Conservation (phyloP, 2,888 invertebrate genomes). For the Thelaira solivaga region DNA sequence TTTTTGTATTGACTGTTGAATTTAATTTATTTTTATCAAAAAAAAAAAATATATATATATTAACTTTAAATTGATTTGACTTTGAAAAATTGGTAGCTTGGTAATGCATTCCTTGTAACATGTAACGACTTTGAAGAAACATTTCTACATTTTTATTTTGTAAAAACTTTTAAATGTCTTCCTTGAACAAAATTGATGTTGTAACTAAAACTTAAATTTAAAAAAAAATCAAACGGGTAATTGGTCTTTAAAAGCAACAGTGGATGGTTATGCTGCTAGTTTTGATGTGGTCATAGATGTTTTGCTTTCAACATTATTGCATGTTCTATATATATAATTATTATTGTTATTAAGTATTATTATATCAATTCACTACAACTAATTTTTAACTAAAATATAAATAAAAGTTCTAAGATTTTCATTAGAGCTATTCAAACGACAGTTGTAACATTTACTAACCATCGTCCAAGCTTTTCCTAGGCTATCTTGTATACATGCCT, state of each 20-base stretch:
- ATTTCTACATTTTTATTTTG: slow-evolving; percentile 8
- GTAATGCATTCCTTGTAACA: neutral
- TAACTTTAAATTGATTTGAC: no score
- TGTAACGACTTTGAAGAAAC: slow-evolving; percentile 5
- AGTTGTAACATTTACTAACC: neutral
- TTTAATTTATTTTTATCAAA: neutral
- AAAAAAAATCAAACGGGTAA: slow-evolving; percentile 25
- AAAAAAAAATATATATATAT: no score
- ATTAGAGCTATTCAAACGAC: neutral
- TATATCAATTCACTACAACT: no score
- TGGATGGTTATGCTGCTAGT: slow-evolving; percentile 69
- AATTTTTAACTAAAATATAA: neutral
- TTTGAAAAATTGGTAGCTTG: neutral
- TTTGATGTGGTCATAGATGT: slow-evolving; percentile 69
- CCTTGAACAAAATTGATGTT: slow-evolving; percentile 37
- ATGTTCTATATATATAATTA: slow-evolving; percentile 29
- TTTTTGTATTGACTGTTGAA: neutral
- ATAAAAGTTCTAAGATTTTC: neutral
- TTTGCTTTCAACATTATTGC: slow-evolving; percentile 55
- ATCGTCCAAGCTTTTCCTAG: neutral
- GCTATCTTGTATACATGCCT: no score
- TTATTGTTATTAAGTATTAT: no score
- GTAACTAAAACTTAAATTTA: slow-evolving; percentile 44
- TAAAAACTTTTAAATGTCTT: slow-evolving; percentile 41
- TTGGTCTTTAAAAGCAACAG: slow-evolving; percentile 64